Conservation (phyloP, 2,113 vertebrate species). For the Hypanus sabinus region DNA sequence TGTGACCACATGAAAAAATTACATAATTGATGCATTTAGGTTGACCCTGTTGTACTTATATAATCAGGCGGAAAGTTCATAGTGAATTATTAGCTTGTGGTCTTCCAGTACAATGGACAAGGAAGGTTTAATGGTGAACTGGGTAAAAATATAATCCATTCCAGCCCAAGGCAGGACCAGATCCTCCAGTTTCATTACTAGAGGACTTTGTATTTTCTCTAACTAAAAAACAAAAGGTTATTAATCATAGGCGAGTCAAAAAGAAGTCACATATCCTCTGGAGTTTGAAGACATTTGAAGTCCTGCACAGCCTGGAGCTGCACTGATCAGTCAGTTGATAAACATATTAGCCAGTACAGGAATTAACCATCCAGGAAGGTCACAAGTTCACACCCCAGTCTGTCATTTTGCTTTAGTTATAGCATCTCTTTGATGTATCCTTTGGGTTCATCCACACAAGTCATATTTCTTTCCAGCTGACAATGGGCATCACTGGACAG, state of each 20-base stretch:
- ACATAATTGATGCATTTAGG: neutral
- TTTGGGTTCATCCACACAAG: too few relatives aligned
- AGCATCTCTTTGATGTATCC: too few relatives aligned
- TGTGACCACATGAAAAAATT: neutral
- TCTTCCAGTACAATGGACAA: constrained; percentile 8
- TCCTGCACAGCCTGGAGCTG: neutral
- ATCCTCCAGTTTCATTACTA: neutral
- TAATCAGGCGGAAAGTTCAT: constrained; percentile 11
- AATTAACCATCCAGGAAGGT: neutral
- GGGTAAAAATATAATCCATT: neutral
- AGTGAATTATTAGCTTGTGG: neutral
- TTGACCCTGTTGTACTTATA: neutral
- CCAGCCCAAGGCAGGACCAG: neutral
- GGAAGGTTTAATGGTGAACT: constrained; percentile 12
- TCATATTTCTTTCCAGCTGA: too few relatives aligned
- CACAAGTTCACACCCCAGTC: neutral
- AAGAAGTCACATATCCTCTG: neutral
- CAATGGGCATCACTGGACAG: too few relatives aligned
- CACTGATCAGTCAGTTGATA: constrained; percentile 14
- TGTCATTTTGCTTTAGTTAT: too few relatives aligned
- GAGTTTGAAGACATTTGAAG: neutral
- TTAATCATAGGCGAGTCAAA: neutral
- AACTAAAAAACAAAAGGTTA: neutral
- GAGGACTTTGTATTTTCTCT: neutral
- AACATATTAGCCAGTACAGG: neutral